A percentile compares a stretch with the other conserved stretches of the same genome.
These are phyloP conservation scores for Acromyrmex charruanus DNA, from an alignment of 1,140 invertebrate genomes.

Conservation along the genomic window DNA sequence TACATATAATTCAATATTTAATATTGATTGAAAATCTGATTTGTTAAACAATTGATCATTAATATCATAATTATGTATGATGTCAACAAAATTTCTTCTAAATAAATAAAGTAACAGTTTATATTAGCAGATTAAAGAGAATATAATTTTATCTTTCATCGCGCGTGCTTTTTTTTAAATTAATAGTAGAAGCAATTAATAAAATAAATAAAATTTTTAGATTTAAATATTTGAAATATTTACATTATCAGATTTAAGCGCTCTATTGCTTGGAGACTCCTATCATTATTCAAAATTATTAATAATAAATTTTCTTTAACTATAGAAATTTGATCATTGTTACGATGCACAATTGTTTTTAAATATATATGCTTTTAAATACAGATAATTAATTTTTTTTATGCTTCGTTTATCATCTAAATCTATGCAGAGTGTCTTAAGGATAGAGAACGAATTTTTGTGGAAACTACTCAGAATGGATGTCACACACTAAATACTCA, in stretches of 20 bases:
- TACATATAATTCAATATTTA: conserved; percentile 1
- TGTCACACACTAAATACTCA: conserved; percentile 32
- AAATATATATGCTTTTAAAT: neutral
- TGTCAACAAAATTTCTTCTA: neutral
- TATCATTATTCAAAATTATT: conserved; percentile 2
- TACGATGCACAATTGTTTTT: neutral
- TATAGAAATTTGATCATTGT: neutral
- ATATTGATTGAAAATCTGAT: neutral
- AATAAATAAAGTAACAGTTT: neutral
- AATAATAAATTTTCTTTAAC: neutral
- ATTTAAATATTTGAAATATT: neutral
- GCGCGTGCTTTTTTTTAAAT: neutral
- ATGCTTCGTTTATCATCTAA: neutral
- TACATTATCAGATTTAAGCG: neutral
- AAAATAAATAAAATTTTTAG: neutral
- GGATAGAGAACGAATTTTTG: conserved; percentile 22
- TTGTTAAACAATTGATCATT: neutral
- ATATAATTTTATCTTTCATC: neutral
- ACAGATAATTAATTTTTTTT: neutral
- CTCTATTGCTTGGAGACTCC: neutral
- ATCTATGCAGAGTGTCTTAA: neutral
- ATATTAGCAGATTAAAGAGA: neutral
- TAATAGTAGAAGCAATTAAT: neutral
- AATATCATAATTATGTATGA: neutral
- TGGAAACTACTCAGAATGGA: conserved; percentile 12